These are phyloP conservation scores for Azemiops feae DNA, from an alignment of 2,113 vertebrate genomes.

Conservation along the genomic window DNA sequence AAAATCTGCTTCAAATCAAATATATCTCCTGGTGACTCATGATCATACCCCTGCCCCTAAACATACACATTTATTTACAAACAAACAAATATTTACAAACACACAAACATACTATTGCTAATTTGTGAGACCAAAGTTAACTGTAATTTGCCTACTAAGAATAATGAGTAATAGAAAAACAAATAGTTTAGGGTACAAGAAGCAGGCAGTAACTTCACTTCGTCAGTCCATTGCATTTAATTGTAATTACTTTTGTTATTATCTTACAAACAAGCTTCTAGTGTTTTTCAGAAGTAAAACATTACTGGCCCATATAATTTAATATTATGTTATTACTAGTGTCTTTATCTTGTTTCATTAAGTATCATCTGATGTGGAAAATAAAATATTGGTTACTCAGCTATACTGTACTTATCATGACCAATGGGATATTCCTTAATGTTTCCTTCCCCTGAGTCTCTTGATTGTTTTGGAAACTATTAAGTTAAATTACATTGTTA, in stretches of 20 bases:
- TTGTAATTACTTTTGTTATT: not conserved
- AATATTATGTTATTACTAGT: not conserved
- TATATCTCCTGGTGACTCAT: not conserved
- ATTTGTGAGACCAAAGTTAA: not conserved
- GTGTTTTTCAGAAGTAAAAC: not conserved
- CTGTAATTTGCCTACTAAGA: not conserved
- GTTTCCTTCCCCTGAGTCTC: constrained; percentile 28
- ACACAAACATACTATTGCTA: not conserved
- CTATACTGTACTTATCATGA: not conserved
- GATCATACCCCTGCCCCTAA: not conserved
- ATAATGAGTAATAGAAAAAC: not conserved
- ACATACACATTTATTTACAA: not conserved
- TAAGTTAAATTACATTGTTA: not conserved
- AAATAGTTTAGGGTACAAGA: not conserved
- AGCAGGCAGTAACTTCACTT: rapidly evolving
- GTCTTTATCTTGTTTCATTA: not conserved
- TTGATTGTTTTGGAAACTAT: not conserved
- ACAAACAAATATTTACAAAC: not conserved
- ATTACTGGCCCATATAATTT: not conserved
- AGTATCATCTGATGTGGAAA: constrained; percentile 10
- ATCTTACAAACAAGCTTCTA: not conserved
- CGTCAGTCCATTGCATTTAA: not conserved
- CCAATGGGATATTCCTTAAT: constrained; percentile 14
- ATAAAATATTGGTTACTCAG: constrained; percentile 21
- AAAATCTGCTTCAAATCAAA: not conserved